Evolutionary conservation across 2,113 vertebrate genomes (phyloP), one percentile per base, ranked within the genome.

Genomic region (Heteronetta atricapilla): DNA sequence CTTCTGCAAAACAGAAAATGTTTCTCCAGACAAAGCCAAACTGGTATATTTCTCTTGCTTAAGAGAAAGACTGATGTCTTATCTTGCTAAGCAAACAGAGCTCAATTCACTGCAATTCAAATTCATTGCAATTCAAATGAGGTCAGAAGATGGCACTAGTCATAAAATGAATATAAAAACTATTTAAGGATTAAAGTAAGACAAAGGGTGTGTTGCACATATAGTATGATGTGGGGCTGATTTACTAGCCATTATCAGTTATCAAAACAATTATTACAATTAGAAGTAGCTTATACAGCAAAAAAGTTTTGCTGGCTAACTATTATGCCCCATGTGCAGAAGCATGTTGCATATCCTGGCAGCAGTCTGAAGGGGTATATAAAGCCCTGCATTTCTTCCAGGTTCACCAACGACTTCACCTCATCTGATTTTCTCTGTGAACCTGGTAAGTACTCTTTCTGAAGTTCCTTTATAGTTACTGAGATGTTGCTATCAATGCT

Each of bases 251-350:
- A 60, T 90, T 92, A 81, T 38, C 68, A 70, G 36, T 50, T 95
- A 93, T 78, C 90, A 52, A 16, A 78, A 55, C 38, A 95, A 94
- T 93, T 88, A 96, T 70, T 83, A 22, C 76, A 86, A 95, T 96
- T 94, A 95, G 33, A 86, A 93, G 55, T 25, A 52, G 94, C 96
- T 95, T 91, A 96, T 36, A 17, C 95, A 96, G 95, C 96, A 93
- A 64, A 96, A 96, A 96, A 21, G 15, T 28, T 85, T 33, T 4
- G 8, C 58, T 31, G 70, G 23, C 3, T 86, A 68, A 89, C 58
- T 40, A 46, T 34, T 53, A 34, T 48, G 87, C 20, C 66, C 60
- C 56, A 3, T 58, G 76, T 34, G 22, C 26, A 7, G 31, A 25
- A 81, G 22, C 3, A 28, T 13, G 74, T 87, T 68, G 52, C 91